phyloP scores from a whole-genome alignment of 2,113 vertebrate species.

The Diadophis punctatus region DNA sequence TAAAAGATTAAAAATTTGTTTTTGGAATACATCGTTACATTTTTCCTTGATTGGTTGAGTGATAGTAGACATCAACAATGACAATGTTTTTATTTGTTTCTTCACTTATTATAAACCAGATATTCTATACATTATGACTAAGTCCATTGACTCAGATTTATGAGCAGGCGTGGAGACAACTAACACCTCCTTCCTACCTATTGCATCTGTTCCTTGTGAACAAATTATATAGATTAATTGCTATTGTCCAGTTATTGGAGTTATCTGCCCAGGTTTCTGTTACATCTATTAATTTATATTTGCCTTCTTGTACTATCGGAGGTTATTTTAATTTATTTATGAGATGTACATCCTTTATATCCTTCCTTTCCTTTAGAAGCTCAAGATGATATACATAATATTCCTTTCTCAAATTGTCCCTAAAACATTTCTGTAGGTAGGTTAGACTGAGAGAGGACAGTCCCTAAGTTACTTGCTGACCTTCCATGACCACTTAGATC shows the following conservation, averaged over 20 bases:
- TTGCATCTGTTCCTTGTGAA: neutral
- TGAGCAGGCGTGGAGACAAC: neutral
- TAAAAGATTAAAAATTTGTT: neutral
- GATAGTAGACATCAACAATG: neutral
- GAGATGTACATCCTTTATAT: neutral
- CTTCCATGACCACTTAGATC: neutral
- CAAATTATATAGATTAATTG: neutral
- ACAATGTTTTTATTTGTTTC: neutral
- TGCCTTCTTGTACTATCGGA: neutral
- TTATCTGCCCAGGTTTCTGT: neutral
- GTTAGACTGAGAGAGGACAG: neutral
- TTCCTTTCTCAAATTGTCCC: neutral
- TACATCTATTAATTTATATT: neutral
- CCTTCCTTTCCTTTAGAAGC: neutral
- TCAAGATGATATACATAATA: neutral
- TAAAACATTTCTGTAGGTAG: neutral
- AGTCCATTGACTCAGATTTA: neutral
- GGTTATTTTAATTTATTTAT: neutral
- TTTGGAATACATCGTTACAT: neutral
- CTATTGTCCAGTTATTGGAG: neutral
- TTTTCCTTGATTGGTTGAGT: neutral
- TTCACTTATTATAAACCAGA: neutral
- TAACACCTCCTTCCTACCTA: neutral
- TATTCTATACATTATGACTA: neutral
- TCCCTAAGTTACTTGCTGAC: neutral